A percentile compares a stretch with the other conserved stretches of the same genome.
Evolutionary conservation across 2,113 vertebrate species (phyloP).

Genomic region (Ascaphus truei): DNA sequence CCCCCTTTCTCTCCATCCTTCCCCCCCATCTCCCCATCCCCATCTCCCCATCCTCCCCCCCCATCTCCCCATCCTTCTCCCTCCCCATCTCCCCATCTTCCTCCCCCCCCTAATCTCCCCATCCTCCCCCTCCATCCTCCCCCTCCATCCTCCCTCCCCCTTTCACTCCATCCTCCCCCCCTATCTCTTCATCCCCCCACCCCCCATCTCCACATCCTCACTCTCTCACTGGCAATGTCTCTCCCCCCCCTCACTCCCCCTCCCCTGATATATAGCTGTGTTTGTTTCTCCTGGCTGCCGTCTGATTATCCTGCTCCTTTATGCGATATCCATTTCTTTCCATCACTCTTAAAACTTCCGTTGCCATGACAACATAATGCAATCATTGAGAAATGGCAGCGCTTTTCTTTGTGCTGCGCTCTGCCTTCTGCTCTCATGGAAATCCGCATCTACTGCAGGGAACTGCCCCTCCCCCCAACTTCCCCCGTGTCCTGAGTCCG

Average conservation of each 20-base stretch:
- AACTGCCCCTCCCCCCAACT: constrained; percentile 45
- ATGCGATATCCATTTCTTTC: constrained; percentile 57
- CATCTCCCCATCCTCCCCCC: too few relatives aligned
- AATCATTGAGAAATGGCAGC: constrained; percentile 50
- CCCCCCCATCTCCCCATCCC: too few relatives aligned
- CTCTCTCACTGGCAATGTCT: not conserved
- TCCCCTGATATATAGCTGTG: not conserved
- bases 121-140: not conserved
- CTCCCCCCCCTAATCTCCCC: not conserved
- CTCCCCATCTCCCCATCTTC: not conserved
- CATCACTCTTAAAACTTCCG: constrained; percentile 60
- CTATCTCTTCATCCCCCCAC: too few relatives aligned
- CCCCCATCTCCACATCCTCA: not conserved
- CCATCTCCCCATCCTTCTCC: not conserved
- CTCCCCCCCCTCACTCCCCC: not conserved
- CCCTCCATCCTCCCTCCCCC: too few relatives aligned
- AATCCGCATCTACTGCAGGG: constrained; percentile 50
- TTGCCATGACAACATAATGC: constrained; percentile 68
- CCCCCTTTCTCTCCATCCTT: too few relatives aligned
- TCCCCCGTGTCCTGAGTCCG: constrained; percentile 28
- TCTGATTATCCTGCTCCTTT: constrained; percentile 56
- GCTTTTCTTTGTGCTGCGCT: constrained; percentile 54
- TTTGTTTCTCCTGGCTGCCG: constrained; percentile 39
- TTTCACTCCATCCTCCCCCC: too few relatives aligned
- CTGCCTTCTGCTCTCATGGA: constrained; percentile 51